Conservation (phyloP, 1,140 invertebrate species). For the Pseudomyrmex flavicornis region DNA sequence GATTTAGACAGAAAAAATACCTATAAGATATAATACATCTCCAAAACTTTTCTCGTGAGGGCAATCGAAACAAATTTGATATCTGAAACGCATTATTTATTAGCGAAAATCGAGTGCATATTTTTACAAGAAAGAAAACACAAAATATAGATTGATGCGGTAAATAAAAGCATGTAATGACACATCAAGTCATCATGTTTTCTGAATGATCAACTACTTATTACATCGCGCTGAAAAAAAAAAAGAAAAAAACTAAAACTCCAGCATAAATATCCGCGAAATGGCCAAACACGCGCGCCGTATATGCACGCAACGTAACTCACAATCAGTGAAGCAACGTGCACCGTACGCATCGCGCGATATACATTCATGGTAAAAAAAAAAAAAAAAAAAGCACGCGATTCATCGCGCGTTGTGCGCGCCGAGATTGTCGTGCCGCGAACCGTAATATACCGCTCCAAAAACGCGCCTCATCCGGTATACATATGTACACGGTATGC, state of each 20-base stretch:
- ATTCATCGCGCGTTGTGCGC: constrained; percentile 10
- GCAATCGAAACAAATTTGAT: no score
- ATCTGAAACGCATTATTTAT: no score
- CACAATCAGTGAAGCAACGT: constrained; percentile 1
- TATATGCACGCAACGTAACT: no score
- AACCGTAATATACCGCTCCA: constrained; percentile 33
- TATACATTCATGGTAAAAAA: constrained; percentile 11
- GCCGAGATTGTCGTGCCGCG: constrained; percentile 40
- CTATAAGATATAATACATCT: no score
- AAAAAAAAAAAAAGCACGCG: neutral
- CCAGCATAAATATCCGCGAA: no score
- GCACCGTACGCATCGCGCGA: constrained; percentile 18
- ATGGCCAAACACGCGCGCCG: no score
- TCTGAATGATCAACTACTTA: neutral
- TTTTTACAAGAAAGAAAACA: neutral
- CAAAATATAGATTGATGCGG: neutral
- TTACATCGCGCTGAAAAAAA: neutral
- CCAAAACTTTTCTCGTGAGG: no score
- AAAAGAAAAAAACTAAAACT: constrained; percentile 17
- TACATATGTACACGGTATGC: neutral
- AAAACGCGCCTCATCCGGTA: constrained; percentile 29
- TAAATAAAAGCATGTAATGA: neutral
- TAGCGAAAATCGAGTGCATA: neutral
- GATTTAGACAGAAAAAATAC: no score
- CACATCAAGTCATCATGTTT: no score